A percentile compares a stretch with the other conserved stretches of the same genome.
phyloP scores from a whole-genome alignment of 2,888 invertebrate genomes.

The Trichacis sp. region DNA sequence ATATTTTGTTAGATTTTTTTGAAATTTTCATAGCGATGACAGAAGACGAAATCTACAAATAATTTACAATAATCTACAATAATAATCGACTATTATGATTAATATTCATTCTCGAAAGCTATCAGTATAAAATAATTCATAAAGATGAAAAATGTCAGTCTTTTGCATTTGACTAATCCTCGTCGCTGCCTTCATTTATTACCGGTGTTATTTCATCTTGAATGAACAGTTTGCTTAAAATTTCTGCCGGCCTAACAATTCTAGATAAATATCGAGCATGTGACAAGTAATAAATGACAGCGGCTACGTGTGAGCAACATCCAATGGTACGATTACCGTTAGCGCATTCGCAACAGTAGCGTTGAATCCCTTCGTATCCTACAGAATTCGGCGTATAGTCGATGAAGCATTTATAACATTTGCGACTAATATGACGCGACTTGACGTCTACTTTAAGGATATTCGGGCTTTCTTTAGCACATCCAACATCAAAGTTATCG shows the following conservation, averaged over 20 bases:
- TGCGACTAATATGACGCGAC: slow-evolving; percentile 17
- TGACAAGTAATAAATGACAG: slow-evolving; percentile 24
- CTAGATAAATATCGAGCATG: slow-evolving; percentile 27
- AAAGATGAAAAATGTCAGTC: too few species aligned
- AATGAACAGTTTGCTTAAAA: slow-evolving; percentile 17
- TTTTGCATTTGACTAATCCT: slow-evolving; percentile 10
- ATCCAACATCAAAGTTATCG: neutral
- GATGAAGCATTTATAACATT: slow-evolving; percentile 16
- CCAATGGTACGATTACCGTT: slow-evolving; percentile 19
- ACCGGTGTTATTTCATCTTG: slow-evolving; percentile 12
- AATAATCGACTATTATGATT: too few species aligned
- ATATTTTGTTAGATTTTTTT: too few species aligned
- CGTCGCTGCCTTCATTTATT: slow-evolving; percentile 23
- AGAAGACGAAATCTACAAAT: too few species aligned
- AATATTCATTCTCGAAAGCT: too few species aligned
- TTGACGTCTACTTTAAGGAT: slow-evolving; percentile 22
- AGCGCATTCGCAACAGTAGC: slow-evolving; percentile 16
- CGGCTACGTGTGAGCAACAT: slow-evolving; percentile 14
- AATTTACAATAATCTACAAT: too few species aligned
- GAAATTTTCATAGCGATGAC: too few species aligned
- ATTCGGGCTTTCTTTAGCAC: neutral
- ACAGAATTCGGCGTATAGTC: slow-evolving; percentile 12
- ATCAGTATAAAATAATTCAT: too few species aligned
- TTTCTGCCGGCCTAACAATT: slow-evolving; percentile 22
- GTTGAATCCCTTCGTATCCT: neutral